Percentiles rank a stretch among this genome's conserved stretches.
Evolutionary conservation across 2,113 vertebrate genomes (phyloP).

Genomic region (Nipponia nippon): DNA sequence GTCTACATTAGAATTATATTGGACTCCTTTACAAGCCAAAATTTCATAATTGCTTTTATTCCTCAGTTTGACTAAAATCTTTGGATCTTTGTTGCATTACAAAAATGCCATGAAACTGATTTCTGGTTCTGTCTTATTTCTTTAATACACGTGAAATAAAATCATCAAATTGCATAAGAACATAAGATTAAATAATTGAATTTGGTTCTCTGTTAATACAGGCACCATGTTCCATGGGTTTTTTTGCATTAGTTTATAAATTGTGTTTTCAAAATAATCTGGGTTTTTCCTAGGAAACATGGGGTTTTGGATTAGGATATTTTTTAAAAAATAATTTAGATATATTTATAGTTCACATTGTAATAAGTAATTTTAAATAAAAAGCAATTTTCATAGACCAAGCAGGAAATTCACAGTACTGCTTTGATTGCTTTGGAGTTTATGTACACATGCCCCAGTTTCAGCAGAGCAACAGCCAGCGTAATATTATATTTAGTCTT

Average conservation of each 20-base stretch:
- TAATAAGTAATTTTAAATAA: background rate
- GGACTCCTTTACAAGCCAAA: background rate
- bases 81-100: background rate
- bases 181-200: background rate
- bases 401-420: background rate
- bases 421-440: background rate
- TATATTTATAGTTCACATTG: background rate
- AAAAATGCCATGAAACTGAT: background rate
- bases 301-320: background rate
- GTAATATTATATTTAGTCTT: background rate
- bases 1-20: background rate
- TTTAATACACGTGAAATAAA: background rate
- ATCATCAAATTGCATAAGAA: background rate
- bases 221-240: rapidly evolving
- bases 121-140: background rate
- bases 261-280: background rate
- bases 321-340: background rate
- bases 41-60: background rate
- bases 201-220: background rate
- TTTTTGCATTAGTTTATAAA: background rate
- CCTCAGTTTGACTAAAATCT: background rate
- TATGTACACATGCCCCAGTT: background rate
- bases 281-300: background rate
- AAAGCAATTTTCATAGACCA: background rate
- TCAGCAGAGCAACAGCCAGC: background rate